Evolutionary conservation across 2,888 invertebrate species (phyloP).

Genomic region (Drosophila infuscata): DNA sequence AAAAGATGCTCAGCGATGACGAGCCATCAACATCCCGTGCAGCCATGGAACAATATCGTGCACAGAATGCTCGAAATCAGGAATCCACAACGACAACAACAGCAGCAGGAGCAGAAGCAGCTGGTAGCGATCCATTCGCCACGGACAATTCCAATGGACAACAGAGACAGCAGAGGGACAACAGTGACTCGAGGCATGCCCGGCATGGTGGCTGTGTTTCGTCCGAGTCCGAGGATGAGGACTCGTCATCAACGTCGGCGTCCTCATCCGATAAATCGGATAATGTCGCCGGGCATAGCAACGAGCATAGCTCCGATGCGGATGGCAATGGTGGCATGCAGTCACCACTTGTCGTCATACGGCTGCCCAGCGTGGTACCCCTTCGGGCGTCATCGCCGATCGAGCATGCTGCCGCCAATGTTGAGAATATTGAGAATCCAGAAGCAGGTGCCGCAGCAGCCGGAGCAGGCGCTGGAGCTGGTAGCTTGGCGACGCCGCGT

Average conservation of each 20-base stretch:
- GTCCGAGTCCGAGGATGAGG: constrained; percentile 66
- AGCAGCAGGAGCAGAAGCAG: constrained; percentile 23
- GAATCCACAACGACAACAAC: constrained; percentile 12
- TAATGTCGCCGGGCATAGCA: constrained; percentile 26
- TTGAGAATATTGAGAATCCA: constrained; percentile 34
- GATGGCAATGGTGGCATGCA: constrained; percentile 20
- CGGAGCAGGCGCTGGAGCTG: neutral
- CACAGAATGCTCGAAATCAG: constrained; percentile 44
- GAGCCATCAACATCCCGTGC: constrained; percentile 70
- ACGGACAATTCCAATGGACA: constrained; percentile 51
- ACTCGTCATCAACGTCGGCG: constrained; percentile 58
- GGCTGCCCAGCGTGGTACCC: constrained; percentile 44
- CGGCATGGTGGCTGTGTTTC: constrained; percentile 17
- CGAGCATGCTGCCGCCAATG: constrained; percentile 14
- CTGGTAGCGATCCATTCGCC: constrained; percentile 20
- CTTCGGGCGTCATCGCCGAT: constrained; percentile 34
- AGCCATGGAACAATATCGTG: constrained; percentile 64
- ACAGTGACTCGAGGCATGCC: neutral
- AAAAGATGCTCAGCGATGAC: constrained; percentile 56
- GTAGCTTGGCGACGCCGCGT: constrained; percentile 27
- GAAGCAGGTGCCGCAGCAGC: constrained; percentile 14
- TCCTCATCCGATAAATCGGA: constrained; percentile 65
- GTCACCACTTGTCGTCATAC: constrained; percentile 59
- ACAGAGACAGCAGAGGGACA: constrained; percentile 31
- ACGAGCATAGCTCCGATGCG: constrained; percentile 32